Base-by-base conservation (phyloP, 2,113 vertebrate genomes). In the Ptilorrhoa leucosticta region DNA sequence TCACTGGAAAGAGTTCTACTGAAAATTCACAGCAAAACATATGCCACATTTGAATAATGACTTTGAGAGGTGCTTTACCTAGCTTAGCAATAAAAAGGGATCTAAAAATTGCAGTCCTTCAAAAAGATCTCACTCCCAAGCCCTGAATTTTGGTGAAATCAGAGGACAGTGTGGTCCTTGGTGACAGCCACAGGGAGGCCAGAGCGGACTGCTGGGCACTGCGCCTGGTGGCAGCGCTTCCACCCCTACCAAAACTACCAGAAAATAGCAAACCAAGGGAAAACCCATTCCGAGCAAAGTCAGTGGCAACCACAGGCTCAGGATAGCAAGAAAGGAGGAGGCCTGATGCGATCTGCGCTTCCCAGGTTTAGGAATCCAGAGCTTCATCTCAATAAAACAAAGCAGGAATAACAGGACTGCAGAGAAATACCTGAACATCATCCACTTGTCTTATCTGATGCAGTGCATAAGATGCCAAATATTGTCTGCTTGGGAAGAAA, bases 11-110 rank as follows among this genome's bases (percentile, higher is more conserved):
- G 80, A 90, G 39, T 83, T 94, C 95, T 89, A 42, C 86, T 61
- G 86, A 92, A 89, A 94, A 96, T 93, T 96, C 78, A 3, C 63
- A 77, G 93, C 72, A 90, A 95, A 92, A 84, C 75, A 94, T 90
- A 96, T 77, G 91, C 80, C 72, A 78, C 83, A 84, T 89, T 93
- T 92, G 87, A 92, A 89, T 93, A 88, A 84, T n/a, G 61, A 88
- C 71, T 75, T 71, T 33, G 64, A 78, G 94, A 96, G 92, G 90
- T 93, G 65, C 72, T 60, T 82, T 83, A 96, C 93, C 85, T 92
- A 73, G 51, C 76, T 83, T 83, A 78, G 61, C 60, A 77, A 78
- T 56, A 73, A 37, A 84, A 94, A 33, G 33, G 37, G 71, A 64
- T 93, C 61, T 27, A 64, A 87, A 93, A 93, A 90, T 50, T 57